Percentiles rank a stretch among this genome's conserved stretches.
phyloP scores from a whole-genome alignment of 1,140 invertebrate genomes.

The Drosophila cardini region DNA sequence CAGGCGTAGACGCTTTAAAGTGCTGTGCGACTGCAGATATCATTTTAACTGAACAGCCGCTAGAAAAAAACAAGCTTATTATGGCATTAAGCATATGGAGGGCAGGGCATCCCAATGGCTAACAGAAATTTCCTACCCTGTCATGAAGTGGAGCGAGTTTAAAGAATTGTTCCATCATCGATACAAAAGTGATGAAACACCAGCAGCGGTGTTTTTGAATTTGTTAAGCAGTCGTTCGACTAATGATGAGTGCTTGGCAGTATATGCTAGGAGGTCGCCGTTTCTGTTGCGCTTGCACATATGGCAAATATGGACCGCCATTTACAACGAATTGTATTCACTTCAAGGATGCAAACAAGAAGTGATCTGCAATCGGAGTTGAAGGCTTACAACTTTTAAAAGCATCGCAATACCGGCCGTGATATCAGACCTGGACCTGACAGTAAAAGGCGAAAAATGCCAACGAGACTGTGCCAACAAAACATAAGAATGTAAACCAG shows the following conservation, averaged over 20 bases:
- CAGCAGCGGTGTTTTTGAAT: no score
- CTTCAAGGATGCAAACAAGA: no score
- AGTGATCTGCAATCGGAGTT: constrained; percentile 25
- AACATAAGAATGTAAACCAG: no score
- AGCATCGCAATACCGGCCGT: not conserved
- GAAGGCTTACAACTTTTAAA: constrained; percentile 27
- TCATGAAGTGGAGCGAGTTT: constrained; percentile 23
- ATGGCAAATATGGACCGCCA: no score
- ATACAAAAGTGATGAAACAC: no score
- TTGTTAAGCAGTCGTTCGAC: no score
- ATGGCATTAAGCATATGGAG: constrained; percentile 11
- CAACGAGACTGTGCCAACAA: constrained; percentile 25
- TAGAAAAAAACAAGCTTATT: not conserved
- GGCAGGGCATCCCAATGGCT: constrained; percentile 8
- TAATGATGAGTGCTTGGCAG: no score
- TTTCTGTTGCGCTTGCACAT: no score
- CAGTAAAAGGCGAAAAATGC: constrained; percentile 16
- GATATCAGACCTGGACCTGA: not conserved
- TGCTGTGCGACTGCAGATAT: constrained; percentile 7
- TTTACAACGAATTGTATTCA: no score
- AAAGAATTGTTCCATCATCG: not conserved
- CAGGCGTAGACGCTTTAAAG: constrained; percentile 3
- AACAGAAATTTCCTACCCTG: constrained; percentile 7
- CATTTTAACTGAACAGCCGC: not conserved
- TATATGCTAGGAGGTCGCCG: no score